Evolutionary conservation across 2,888 invertebrate species (phyloP).

Genomic region (Eupithecia inturbata): DNA sequence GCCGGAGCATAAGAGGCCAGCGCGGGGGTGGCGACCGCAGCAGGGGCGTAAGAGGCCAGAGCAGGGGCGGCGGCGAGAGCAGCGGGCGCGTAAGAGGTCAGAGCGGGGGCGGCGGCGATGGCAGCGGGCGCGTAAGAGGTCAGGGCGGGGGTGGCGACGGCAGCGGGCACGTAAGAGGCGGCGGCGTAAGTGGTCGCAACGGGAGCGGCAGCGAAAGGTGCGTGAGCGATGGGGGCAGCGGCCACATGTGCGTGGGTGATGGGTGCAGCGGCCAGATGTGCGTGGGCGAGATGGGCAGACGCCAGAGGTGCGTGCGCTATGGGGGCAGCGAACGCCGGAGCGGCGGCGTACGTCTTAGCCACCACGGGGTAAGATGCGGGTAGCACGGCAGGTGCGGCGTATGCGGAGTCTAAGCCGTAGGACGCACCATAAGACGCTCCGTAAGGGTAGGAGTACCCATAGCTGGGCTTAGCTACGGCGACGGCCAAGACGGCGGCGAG

Average conservation of each 20-base stretch:
- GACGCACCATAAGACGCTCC: slow-evolving; percentile 23
- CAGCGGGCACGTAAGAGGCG: too few species aligned
- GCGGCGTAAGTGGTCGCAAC: slow-evolving; percentile 54
- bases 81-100: slow-evolving; percentile 55
- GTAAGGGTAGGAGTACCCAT: slow-evolving; percentile 28
- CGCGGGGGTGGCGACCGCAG: slow-evolving; percentile 5
- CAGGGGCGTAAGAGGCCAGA: slow-evolving; percentile 4
- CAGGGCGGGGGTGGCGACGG: too few species aligned
- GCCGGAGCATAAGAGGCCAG: not conserved
- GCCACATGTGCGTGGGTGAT: slow-evolving; percentile 1
- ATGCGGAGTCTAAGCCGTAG: slow-evolving; percentile 28
- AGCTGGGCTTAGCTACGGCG: slow-evolving; percentile 63
- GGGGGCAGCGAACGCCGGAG: slow-evolving; percentile 12
- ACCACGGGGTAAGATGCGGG: slow-evolving; percentile 27
- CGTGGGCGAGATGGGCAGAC: not conserved
- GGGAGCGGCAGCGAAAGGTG: slow-evolving; percentile 1
- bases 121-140: slow-evolving; percentile 3
- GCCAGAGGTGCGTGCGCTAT: slow-evolving; percentile 10
- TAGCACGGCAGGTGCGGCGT: slow-evolving; percentile 19
- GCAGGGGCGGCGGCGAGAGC: slow-evolving; percentile 40
- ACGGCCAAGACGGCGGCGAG: slow-evolving; percentile 60
- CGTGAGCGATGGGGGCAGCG: not conserved
- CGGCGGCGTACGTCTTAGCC: slow-evolving; percentile 22
- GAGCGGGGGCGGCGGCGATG: slow-evolving; percentile 36
- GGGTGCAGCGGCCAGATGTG: slow-evolving; percentile 2